Evolutionary conservation across 2,888 invertebrate genomes (phyloP).

Genomic region (Graphium colonna): DNA sequence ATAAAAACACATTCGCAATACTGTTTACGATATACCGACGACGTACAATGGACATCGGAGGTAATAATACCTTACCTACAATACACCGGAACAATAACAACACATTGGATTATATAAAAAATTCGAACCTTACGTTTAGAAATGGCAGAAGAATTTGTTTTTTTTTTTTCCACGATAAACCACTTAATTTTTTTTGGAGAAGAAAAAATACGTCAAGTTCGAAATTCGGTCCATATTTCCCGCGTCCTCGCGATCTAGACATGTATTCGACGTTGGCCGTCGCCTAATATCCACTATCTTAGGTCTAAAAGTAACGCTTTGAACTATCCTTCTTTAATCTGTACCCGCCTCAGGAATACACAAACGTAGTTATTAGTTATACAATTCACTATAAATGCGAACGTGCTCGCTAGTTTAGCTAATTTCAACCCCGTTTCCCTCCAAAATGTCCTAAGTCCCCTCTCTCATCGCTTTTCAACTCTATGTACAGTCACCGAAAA

Average conservation of each 20-base stretch:
- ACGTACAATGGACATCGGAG: constrained; percentile 40
- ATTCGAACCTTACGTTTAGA: constrained; percentile 49
- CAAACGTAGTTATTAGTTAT: constrained; percentile 39
- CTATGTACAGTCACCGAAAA: constrained; percentile 32
- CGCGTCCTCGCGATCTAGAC: too few species aligned
- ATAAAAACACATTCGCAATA: constrained; percentile 51
- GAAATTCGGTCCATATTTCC: constrained; percentile 7
- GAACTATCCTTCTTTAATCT: constrained; percentile 46
- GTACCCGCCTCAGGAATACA: constrained; percentile 46
- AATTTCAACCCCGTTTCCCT: constrained; percentile 40
- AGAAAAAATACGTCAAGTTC: constrained; percentile 39
- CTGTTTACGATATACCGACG: constrained; percentile 47
- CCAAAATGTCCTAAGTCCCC: not conserved
- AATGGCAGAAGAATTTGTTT: constrained; percentile 46
- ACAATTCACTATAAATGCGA: constrained; percentile 57
- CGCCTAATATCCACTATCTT: constrained; percentile 54
- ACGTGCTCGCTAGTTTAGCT: constrained; percentile 56
- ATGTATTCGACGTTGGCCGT: constrained; percentile 20
- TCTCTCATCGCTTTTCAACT: not conserved
- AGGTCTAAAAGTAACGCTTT: constrained; percentile 53
- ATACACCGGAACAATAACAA: constrained; percentile 63
- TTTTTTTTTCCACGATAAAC: constrained; percentile 29
- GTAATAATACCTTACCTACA: constrained; percentile 42
- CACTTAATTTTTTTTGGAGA: constrained; percentile 20
- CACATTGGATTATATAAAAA: constrained; percentile 59